Conservation (phyloP, 2,797 vertebrate species). For the Masticophis lateralis region DNA sequence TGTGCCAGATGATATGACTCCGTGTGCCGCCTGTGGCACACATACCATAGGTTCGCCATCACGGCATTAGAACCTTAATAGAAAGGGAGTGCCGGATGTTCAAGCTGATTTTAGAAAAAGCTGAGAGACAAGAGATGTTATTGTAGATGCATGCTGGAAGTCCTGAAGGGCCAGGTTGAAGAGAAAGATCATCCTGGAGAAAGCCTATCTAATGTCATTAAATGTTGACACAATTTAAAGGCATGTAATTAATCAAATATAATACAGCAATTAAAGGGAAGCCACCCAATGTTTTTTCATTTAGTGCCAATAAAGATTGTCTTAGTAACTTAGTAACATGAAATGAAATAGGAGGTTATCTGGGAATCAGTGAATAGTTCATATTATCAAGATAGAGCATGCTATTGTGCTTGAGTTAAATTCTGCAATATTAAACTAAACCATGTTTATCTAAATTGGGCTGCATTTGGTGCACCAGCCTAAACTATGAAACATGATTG, state of each 20-base stretch:
- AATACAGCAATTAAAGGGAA: neutral
- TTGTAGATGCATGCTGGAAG: neutral
- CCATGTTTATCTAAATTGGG: neutral
- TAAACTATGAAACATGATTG: neutral
- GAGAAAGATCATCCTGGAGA: neutral
- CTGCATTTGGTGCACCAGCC: neutral
- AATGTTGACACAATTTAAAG: neutral
- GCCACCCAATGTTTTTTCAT: neutral
- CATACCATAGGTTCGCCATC: no score
- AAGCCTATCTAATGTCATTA: neutral
- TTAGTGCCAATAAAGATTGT: neutral
- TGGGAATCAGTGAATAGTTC: neutral
- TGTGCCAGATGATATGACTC: no score
- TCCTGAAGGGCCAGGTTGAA: neutral
- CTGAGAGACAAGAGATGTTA: neutral
- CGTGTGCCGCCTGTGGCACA: no score
- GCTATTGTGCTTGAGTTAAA: neutral
- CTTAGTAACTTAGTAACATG: neutral
- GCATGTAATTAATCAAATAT: neutral
- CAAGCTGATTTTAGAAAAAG: neutral
- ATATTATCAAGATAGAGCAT: neutral
- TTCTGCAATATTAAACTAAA: neutral
- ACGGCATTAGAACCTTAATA: neutral
- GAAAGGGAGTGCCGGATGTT: neutral
- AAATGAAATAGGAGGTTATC: neutral